A percentile compares a stretch with the other conserved stretches of the same genome.
phyloP scores from a whole-genome alignment of 1,140 invertebrate species.

The Popillia japonica region DNA sequence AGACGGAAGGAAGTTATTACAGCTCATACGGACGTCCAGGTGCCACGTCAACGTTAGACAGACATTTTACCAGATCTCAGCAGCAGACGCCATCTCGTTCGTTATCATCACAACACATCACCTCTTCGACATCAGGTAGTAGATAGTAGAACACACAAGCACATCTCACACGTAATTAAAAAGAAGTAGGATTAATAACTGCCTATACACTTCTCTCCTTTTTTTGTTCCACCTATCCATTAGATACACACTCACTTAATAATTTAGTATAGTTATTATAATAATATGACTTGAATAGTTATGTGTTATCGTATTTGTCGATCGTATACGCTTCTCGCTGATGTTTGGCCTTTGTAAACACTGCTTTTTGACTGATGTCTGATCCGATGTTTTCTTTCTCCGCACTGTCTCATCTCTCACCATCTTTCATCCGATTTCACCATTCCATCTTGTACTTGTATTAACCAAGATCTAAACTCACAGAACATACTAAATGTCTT shows the following conservation, averaged over 20 bases:
- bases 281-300: background rate
- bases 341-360: slow-evolving; percentile 33
- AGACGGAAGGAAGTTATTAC: slow-evolving; percentile 71
- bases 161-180: background rate
- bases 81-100: slow-evolving; percentile 68
- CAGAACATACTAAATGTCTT: background rate
- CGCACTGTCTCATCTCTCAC: slow-evolving; percentile 12
- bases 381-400: slow-evolving; percentile 24
- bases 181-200: background rate
- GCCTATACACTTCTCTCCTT: too few relatives aligned
- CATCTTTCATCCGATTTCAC: slow-evolving; percentile 19
- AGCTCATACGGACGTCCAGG: slow-evolving; percentile 65
- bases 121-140: slow-evolving; percentile 60
- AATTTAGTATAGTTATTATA: background rate
- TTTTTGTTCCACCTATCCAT: too few relatives aligned
- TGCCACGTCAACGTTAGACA: slow-evolving; percentile 65
- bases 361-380: slow-evolving; percentile 1
- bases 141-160: slow-evolving; percentile 4
- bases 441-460: background rate
- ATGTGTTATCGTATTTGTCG: slow-evolving; percentile 1
- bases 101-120: slow-evolving; percentile 72
- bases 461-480: background rate
- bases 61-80: slow-evolving; percentile 61
- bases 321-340: slow-evolving; percentile 28
- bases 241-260: too few relatives aligned